Percentiles rank a stretch among this genome's conserved stretches.
Conservation (phyloP, 2,113 vertebrate species). For the Chaetura pelagica region DNA sequence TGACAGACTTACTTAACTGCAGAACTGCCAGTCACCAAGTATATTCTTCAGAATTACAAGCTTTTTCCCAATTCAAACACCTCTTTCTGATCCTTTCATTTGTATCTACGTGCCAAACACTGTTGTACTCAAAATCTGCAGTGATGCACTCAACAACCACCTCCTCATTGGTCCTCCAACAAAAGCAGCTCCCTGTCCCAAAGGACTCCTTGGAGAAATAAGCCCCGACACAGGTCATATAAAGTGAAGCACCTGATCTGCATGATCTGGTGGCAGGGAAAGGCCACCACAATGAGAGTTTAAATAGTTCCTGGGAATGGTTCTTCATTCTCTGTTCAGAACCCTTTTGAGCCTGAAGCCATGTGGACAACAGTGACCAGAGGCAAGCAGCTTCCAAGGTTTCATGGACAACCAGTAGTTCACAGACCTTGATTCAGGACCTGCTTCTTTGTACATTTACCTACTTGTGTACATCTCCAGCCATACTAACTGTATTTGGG, state of each 20-base stretch:
- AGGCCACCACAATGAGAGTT: background rate
- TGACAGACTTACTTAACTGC: background rate
- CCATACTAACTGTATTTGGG: background rate
- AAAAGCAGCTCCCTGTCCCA: background rate
- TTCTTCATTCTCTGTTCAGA: background rate
- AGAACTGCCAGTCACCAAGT: background rate
- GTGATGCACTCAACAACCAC: background rate
- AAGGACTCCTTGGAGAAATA: background rate
- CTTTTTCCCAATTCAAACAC: background rate
- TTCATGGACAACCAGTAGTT: background rate
- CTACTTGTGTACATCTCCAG: background rate
- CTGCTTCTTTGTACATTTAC: background rate
- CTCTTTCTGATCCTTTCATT: background rate
- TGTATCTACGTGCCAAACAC: background rate
- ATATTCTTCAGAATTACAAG: background rate
- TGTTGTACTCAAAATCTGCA: background rate
- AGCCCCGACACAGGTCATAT: accelerated
- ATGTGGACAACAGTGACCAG: accelerated
- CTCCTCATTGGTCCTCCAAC: background rate
- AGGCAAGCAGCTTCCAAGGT: background rate
- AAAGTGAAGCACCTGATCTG: background rate
- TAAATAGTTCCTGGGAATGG: background rate
- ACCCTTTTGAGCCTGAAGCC: background rate
- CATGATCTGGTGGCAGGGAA: background rate
- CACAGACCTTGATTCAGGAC: background rate